Evolutionary conservation across 2,888 invertebrate species (phyloP), one percentile per base, ranked within the genome.

Genomic region (Pogonocherus hispidulus): DNA sequence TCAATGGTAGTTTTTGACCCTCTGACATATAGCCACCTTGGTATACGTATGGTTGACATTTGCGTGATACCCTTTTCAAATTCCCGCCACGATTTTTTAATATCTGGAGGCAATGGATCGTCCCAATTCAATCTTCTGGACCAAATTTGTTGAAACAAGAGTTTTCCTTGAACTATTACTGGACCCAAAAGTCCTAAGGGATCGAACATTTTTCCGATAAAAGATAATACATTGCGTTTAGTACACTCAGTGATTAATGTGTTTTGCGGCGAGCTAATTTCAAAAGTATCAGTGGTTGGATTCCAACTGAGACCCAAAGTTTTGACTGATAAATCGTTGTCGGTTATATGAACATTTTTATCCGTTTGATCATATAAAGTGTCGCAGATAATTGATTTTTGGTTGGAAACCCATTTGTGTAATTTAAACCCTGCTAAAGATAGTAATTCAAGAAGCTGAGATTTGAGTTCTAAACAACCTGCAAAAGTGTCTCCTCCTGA

Each of bases 121-220:
- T 52, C 52, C 52, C 52, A 52, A 16, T 52, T 52, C 5, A 52
- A 27, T 4, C 27, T 52, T 27, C 27, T 27, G 16, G 52, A 14
- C 52, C 52, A 52, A 52, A 52, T 52, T n/a, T 52, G 52, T 52
- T 52, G 52, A 3, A 52, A 27, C 16, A 52, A 27, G 2, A 52
- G n/a, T 52, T 52, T 52, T 8, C 52, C 32, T 27, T 5, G 27
- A 18, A 47, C 22, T 47, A 47, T 16, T 5, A 27, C 18, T 27
- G 32, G 52, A 4, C 27, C 52, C 9, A 52, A n/a, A 14, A 52
- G 11, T 32, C 52, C 52, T 16, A 52, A 16, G 6, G 27, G 27
- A 14, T 52, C 23, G 2, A 52, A 52, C 11, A 22, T 54, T 35
- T 54, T 54, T 2, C 32, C 18, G 2, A 49, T 49, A 11, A 49